Evolutionary conservation across 2,113 vertebrate species (phyloP).

Genomic region (Turnix velox): DNA sequence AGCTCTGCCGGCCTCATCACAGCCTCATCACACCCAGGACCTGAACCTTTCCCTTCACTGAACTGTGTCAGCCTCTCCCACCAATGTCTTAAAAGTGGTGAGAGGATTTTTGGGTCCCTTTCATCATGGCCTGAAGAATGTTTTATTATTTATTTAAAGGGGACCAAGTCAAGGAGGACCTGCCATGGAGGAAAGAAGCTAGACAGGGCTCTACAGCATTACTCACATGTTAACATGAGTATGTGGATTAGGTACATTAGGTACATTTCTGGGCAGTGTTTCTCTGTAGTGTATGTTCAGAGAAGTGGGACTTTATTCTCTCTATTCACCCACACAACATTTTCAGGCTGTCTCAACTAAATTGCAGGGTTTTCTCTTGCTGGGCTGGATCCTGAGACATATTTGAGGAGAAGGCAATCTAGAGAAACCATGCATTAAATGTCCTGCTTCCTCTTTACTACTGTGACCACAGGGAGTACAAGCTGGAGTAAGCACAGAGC

Average conservation of each 20-base stretch:
- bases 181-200: neutral
- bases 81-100: rapidly evolving
- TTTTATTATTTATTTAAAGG: neutral
- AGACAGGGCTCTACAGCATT: neutral
- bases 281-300: neutral
- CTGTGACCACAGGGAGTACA: neutral
- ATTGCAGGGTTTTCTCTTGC: neutral
- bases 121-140: neutral
- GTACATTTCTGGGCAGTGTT: rapidly evolving
- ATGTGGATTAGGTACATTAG: neutral
- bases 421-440: neutral
- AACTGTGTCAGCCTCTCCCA: rapidly evolving
- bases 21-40: rapidly evolving
- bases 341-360: neutral
- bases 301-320: neutral
- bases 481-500: neutral
- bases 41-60: rapidly evolving
- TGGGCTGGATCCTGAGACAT: neutral
- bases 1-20: neutral
- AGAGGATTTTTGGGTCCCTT: neutral
- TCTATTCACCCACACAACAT: neutral
- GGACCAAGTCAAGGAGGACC: neutral
- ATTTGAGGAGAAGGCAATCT: neutral
- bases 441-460: neutral
- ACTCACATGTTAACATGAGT: rapidly evolving